These are phyloP conservation scores for Rhynchophorus ferrugineus DNA, from an alignment of 1,140 invertebrate genomes.

Conservation along the genomic window DNA sequence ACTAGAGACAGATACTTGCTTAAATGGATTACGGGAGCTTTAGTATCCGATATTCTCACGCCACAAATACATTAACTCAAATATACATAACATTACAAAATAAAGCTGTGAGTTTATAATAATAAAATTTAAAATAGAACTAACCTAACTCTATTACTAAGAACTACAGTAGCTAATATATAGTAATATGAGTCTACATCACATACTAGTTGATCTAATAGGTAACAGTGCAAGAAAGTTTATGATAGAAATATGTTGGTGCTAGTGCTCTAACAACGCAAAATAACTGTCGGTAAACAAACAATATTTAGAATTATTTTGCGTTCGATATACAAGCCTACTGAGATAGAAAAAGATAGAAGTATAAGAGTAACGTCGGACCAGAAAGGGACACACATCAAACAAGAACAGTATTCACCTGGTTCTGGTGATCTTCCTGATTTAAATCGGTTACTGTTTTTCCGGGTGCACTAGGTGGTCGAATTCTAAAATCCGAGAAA, in stretches of 20 bases:
- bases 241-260: constrained; percentile 40
- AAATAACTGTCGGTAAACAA: constrained; percentile 20
- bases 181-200: too few species aligned
- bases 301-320: constrained; percentile 15
- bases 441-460: constrained; percentile 32
- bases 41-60: too few species aligned
- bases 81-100: too few species aligned
- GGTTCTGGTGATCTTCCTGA: constrained; percentile 34
- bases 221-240: constrained; percentile 32
- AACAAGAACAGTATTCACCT: constrained; percentile 31
- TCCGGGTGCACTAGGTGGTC: constrained; percentile 33
- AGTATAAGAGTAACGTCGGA: constrained; percentile 11
- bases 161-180: too few species aligned
- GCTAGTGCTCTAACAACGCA: constrained; percentile 37
- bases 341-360: constrained; percentile 20
- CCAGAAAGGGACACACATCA: background rate
- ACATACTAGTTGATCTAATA: too few species aligned
- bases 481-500: constrained; percentile 32
- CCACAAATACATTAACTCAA: too few species aligned
- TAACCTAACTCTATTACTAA: too few species aligned
- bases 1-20: too few species aligned
- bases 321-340: constrained; percentile 30
- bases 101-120: too few species aligned
- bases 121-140: too few species aligned
- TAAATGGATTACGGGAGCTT: too few species aligned